These are phyloP conservation scores for Sipha flava DNA, from an alignment of 1,140 invertebrate species.

Conservation along the genomic window DNA sequence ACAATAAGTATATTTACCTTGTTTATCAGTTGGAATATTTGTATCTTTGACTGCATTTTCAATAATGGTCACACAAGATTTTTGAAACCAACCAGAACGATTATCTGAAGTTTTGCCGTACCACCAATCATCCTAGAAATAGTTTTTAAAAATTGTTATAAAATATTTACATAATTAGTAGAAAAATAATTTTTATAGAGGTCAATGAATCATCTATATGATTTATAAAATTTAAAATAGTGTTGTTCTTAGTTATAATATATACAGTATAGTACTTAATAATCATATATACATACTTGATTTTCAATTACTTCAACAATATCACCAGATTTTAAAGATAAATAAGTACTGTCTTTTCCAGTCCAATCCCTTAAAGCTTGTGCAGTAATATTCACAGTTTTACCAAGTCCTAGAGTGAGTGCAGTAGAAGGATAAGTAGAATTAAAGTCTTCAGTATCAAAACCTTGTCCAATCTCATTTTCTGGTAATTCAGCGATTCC, in stretches of 20 bases:
- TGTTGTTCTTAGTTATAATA: too few species aligned
- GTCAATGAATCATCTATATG: too few species aligned
- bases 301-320: constrained; percentile 56
- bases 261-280: too few species aligned
- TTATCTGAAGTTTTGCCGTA: constrained; percentile 50
- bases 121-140: constrained; percentile 56
- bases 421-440: constrained; percentile 38
- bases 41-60: constrained; percentile 36
- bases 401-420: constrained; percentile 43
- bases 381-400: constrained; percentile 46
- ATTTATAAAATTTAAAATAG: too few species aligned
- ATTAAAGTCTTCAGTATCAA: constrained; percentile 34
- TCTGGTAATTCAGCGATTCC: constrained; percentile 68
- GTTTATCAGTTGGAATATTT: neutral
- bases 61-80: constrained; percentile 56
- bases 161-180: too few species aligned
- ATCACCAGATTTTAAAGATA: constrained; percentile 61
- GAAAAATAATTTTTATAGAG: too few species aligned
- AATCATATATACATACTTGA: constrained; percentile 44
- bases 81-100: constrained; percentile 60
- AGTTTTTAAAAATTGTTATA: neutral
- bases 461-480: constrained; percentile 50
- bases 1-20: neutral
- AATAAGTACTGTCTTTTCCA: constrained; percentile 57
- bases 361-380: constrained; percentile 57